phyloP scores from a whole-genome alignment of 1,140 invertebrate genomes.

The Hyles euphorbiae region DNA sequence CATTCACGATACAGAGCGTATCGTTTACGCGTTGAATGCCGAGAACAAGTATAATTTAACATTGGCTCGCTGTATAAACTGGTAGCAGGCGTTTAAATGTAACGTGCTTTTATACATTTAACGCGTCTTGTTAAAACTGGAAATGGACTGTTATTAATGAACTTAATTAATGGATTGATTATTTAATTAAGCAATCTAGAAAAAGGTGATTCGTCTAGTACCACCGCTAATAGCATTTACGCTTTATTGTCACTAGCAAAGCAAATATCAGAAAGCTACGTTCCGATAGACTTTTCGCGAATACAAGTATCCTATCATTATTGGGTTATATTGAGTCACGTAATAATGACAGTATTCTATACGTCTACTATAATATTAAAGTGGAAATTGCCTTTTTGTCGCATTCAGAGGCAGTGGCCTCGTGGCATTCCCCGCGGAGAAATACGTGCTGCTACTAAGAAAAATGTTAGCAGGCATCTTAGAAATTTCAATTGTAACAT shows the following conservation, averaged over 20 bases:
- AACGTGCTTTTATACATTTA: too few species aligned
- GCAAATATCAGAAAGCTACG: too few species aligned
- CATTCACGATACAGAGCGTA: slow-evolving; percentile 17
- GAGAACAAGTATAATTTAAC: slow-evolving; percentile 3
- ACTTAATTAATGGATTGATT: too few species aligned
- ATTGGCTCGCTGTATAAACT: neutral
- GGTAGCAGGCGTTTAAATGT: too few species aligned
- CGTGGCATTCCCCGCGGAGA: slow-evolving; percentile 47
- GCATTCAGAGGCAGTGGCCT: slow-evolving; percentile 32
- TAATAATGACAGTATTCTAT: slow-evolving; percentile 37
- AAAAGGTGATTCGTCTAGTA: too few species aligned
- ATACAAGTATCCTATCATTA: neutral
- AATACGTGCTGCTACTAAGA: slow-evolving; percentile 63
- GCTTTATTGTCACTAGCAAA: too few species aligned
- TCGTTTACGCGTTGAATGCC: slow-evolving; percentile 5
- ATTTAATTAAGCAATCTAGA: too few species aligned
- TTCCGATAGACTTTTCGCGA: too few species aligned
- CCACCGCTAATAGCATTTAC: too few species aligned
- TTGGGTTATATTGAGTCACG: slow-evolving; percentile 38
- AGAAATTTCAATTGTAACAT: slow-evolving; percentile 71
- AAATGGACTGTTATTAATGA: too few species aligned
- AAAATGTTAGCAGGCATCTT: slow-evolving; percentile 67
- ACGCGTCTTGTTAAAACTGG: too few species aligned
- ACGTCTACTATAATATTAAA: slow-evolving; percentile 59
- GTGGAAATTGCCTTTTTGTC: slow-evolving; percentile 48